Conservation (phyloP, 2,797 vertebrate species). For the Ctenosaura bakeri region DNA sequence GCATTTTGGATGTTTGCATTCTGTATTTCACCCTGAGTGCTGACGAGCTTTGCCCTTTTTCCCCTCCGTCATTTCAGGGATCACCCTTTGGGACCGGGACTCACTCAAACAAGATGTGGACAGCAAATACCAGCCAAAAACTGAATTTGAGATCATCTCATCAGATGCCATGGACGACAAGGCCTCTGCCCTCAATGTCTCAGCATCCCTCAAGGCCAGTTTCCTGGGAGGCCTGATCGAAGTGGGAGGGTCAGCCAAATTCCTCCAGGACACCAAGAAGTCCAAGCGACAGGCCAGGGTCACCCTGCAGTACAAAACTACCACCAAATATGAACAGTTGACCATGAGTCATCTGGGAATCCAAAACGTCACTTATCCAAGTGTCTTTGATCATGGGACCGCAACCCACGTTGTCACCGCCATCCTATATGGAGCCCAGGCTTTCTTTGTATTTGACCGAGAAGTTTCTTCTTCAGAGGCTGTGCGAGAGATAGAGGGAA, state of each 20-base stretch:
- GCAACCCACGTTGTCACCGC: slow-evolving; percentile 67
- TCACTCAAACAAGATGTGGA: slow-evolving; percentile 43
- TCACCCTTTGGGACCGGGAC: slow-evolving; percentile 24
- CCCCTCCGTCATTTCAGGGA: background rate
- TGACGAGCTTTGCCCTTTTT: fast-evolving
- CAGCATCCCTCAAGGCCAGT: slow-evolving; percentile 56
- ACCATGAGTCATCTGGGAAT: slow-evolving; percentile 1
- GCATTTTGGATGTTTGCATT: fast-evolving
- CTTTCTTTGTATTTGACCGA: slow-evolving; percentile 62
- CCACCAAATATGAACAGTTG: slow-evolving; percentile 60
- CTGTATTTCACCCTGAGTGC: background rate
- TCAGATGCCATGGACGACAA: slow-evolving; percentile 62
- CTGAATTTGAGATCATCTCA: slow-evolving; percentile 53
- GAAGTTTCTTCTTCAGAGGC: background rate
- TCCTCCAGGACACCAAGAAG: slow-evolving; percentile 53
- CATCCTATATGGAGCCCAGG: slow-evolving; percentile 60
- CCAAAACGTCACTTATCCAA: background rate
- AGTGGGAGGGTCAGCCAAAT: slow-evolving; percentile 65
- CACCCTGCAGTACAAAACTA: slow-evolving; percentile 62
- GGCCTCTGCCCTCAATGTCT: slow-evolving; percentile 48
- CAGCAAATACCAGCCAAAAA: slow-evolving; percentile 41
- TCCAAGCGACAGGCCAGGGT: slow-evolving; percentile 64
- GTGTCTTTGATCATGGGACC: slow-evolving; percentile 20
- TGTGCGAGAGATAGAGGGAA: slow-evolving; percentile 16
- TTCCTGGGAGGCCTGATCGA: slow-evolving; percentile 55